Percentiles rank a stretch among this genome's conserved stretches.
These are phyloP conservation scores for Brachionus rubens DNA, from an alignment of 1,140 invertebrate genomes.

Conservation along the genomic window DNA sequence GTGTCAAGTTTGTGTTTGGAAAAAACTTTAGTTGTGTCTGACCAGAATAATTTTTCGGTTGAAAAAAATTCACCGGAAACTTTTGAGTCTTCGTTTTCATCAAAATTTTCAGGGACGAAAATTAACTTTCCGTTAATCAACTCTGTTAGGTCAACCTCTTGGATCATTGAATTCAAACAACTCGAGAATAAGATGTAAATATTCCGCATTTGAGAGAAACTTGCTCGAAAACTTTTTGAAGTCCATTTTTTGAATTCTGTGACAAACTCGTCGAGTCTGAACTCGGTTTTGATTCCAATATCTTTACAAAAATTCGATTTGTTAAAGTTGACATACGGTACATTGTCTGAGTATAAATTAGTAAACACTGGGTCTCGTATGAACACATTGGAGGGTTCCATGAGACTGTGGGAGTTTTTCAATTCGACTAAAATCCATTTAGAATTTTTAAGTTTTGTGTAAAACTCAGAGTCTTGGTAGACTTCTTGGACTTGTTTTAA, in stretches of 20 bases:
- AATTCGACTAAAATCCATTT: constrained; percentile 12
- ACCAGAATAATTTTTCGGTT: not conserved
- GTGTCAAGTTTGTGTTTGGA: not conserved
- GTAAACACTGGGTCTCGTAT: not conserved
- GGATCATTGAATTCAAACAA: not conserved
- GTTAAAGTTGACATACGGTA: not conserved
- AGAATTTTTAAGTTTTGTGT: not conserved
- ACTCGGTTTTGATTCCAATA: not conserved
- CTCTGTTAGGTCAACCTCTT: not conserved
- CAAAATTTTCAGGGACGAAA: constrained; percentile 4
- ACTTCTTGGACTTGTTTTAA: not conserved
- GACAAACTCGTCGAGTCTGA: not conserved
- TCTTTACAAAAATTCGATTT: not conserved
- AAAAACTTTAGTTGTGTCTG: constrained; percentile 18
- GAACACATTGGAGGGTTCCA: not conserved
- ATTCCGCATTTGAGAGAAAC: not conserved
- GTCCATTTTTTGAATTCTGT: constrained; percentile 6
- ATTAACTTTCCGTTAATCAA: not conserved
- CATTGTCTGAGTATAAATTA: not conserved
- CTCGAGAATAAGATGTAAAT: constrained; percentile 1
- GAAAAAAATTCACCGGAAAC: not conserved
- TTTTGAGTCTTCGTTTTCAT: not conserved
- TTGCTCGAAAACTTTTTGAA: not conserved
- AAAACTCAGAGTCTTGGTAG: not conserved
- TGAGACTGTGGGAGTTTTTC: no score